These are phyloP conservation scores for Pomatorhinus ruficollis DNA, from an alignment of 2,113 vertebrate genomes.

Conservation along the genomic window DNA sequence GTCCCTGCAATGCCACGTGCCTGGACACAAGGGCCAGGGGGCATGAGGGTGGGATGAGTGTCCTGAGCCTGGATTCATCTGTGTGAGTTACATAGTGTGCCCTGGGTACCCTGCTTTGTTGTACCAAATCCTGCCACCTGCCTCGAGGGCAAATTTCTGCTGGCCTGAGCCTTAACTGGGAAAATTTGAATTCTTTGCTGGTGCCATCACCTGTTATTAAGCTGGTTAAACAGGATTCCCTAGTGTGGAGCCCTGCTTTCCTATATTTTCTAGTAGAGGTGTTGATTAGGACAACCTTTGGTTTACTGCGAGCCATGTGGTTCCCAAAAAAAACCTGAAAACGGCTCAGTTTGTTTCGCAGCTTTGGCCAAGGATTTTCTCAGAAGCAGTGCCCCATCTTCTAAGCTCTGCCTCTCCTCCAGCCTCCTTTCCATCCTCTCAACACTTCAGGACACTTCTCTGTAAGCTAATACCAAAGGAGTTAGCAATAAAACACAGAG, in stretches of 20 bases:
- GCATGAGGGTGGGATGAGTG: rapidly evolving
- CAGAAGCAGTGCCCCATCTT: background rate
- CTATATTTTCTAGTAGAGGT: background rate
- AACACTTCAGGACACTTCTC: background rate
- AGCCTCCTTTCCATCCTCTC: background rate
- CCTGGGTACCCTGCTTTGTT: background rate
- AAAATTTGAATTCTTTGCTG: background rate
- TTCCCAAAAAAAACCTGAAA: background rate
- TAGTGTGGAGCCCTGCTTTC: rapidly evolving
- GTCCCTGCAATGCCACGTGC: rapidly evolving
- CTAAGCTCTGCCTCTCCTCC: background rate
- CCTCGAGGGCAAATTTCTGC: background rate
- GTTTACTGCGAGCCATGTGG: background rate
- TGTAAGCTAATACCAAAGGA: rapidly evolving
- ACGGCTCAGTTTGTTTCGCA: background rate
- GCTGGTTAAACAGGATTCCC: background rate
- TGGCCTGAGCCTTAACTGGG: background rate
- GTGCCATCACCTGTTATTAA: background rate
- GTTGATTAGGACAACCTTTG: background rate
- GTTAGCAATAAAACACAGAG: background rate
- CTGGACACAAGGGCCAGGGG: background rate
- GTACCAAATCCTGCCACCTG: background rate
- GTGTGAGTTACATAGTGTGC: rapidly evolving
- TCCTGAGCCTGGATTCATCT: background rate
- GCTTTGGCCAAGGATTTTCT: background rate